Conservation (phyloP, 2,888 invertebrate species). For the Cheilosia grossa region DNA sequence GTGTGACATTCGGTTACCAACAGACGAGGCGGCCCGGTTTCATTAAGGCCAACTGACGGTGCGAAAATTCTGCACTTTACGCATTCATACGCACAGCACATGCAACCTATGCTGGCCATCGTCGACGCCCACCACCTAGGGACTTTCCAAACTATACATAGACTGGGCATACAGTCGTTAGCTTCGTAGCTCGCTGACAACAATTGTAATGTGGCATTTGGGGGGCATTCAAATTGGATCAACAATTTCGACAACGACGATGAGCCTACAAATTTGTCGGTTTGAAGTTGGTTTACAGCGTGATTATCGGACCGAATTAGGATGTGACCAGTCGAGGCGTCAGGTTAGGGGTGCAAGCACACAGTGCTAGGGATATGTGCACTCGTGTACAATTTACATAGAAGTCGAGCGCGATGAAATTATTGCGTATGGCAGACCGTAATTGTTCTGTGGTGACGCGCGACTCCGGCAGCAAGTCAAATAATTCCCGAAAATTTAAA, state of each 20-base stretch:
- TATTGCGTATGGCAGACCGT: slow-evolving; percentile 56
- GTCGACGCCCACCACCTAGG: slow-evolving; percentile 14
- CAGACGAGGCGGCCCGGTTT: slow-evolving; percentile 50
- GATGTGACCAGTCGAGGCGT: slow-evolving; percentile 66
- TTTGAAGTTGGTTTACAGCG: slow-evolving; percentile 72
- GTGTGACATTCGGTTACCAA: slow-evolving; percentile 51
- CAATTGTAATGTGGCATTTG: slow-evolving; percentile 74
- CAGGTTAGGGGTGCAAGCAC: slow-evolving; percentile 4
- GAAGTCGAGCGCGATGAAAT: slow-evolving; percentile 44
- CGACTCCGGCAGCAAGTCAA: slow-evolving; percentile 38
- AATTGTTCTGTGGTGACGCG: slow-evolving; percentile 59
- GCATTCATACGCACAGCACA: slow-evolving; percentile 54
- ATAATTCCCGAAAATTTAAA: slow-evolving; percentile 61
- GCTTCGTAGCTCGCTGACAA: slow-evolving; percentile 66
- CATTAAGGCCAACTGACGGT: slow-evolving; percentile 71
- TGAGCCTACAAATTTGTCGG: slow-evolving; percentile 62
- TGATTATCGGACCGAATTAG: slow-evolving; percentile 72
- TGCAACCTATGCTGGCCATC: not conserved
- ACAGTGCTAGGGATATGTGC: slow-evolving; percentile 45
- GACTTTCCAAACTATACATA: slow-evolving; percentile 36
- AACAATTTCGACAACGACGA: slow-evolving; percentile 62
- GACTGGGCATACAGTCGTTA: slow-evolving; percentile 43
- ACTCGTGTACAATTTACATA: slow-evolving; percentile 35
- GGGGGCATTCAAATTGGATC: slow-evolving; percentile 72
- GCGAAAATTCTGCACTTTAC: slow-evolving; percentile 62